Percentiles rank a stretch among this genome's conserved stretches.
phyloP scores from a whole-genome alignment of 2,797 vertebrate species.

The Onychomys leucogaster region DNA sequence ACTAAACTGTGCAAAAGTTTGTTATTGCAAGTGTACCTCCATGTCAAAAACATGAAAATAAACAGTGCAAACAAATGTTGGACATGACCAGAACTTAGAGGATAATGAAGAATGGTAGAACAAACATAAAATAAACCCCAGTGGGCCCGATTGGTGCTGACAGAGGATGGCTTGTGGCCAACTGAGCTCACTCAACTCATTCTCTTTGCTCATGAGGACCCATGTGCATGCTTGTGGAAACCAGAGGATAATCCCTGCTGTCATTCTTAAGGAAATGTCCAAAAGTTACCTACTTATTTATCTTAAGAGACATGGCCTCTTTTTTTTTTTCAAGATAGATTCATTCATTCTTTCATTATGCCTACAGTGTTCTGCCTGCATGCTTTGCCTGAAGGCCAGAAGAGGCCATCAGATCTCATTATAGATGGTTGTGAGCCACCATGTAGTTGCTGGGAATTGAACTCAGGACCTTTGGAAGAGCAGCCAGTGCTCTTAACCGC shows the following conservation, averaged over 20 bases:
- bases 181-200: neutral
- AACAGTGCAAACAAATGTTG: neutral
- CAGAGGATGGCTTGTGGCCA: neutral
- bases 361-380: no score
- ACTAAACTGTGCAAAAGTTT: neutral
- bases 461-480: no score
- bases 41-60: neutral
- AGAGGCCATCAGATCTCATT: no score
- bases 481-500: no score
- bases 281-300: neutral
- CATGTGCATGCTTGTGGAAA: neutral
- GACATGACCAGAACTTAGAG: neutral
- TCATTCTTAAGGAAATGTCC: neutral
- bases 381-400: no score
- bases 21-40: neutral
- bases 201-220: neutral
- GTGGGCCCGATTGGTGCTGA: neutral
- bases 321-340: no score
- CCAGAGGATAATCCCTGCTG: neutral
- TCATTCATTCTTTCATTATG: no score
- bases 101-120: neutral
- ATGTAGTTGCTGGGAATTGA: no score
- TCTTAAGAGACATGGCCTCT: no score
- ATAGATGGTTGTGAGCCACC: no score
- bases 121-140: neutral